Evolutionary conservation across 2,113 vertebrate genomes (phyloP), one percentile per base, ranked within the genome.

Genomic region (Zosterops hypoxanthus): DNA sequence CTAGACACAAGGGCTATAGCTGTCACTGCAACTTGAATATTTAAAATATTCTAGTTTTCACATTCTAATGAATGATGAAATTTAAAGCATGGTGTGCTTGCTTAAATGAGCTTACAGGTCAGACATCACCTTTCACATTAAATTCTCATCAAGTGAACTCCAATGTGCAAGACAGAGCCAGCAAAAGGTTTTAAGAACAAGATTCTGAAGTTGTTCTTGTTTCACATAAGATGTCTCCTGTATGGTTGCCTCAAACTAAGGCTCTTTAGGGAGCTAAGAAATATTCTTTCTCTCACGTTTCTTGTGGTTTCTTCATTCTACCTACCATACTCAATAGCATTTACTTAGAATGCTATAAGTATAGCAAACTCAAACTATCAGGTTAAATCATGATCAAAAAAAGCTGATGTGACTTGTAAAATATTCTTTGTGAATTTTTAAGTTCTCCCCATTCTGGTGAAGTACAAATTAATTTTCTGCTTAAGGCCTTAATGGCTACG

Each of bases 381-480:
- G 8, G 5, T 68, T 68, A 23, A 60, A 69, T 33, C 33, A 12
- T 33, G 18, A 36, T 26, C 26, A 22, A 10, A 28, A 52, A 60
- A 90, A 92, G 18, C 8, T 71, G 14, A 56, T 36, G 20, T 69
- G 42, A 39, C 34, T 59, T 72, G 17, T 36, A 82, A 69, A 89
- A 50, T 72, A 17, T 8, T 82, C 91, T 82, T 86, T 73, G 21
- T 86, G 61, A 61, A 46, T 34, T 89, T 83, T 3, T 29, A 90
- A 71, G 33, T 73, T 94, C 70, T 86, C 6, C 46, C 20, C 5
- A 3, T 76, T 73, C 26, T 70, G 12, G 7, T 60, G 64, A 71
- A 85, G 65, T 78, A 36, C 50, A 94, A 92, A 95, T 93, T 90
- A 88, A 95, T 94, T 93, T 94, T 79, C 33, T 81, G 29, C 57